phyloP scores from a whole-genome alignment of 2,797 vertebrate species.

The Coilia nasus region DNA sequence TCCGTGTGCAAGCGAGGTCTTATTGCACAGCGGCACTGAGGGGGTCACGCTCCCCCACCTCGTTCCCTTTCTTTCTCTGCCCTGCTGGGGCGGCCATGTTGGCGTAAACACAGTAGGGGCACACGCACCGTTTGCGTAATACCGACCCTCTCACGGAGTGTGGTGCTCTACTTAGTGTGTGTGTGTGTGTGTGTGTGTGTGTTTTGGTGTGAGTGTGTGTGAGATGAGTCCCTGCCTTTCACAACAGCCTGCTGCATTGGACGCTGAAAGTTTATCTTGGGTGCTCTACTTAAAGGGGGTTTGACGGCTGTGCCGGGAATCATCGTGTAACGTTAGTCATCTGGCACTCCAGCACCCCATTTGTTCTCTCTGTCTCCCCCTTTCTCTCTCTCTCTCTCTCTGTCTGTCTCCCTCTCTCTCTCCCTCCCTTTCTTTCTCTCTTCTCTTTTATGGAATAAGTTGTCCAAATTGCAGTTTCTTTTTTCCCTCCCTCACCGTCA shows the following conservation, averaged over 20 bases:
- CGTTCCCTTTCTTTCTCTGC: neutral
- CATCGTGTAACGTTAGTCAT: slow-evolving; percentile 13
- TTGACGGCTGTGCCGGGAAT: slow-evolving; percentile 8
- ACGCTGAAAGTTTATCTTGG: neutral
- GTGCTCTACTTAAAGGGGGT: neutral
- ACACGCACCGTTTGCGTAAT: neutral
- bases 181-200: neutral
- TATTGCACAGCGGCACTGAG: slow-evolving; percentile 1
- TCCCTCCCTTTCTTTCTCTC: too few species aligned
- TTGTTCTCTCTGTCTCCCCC: neutral
- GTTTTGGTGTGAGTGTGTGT: neutral
- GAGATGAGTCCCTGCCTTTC: neutral
- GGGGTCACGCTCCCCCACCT: neutral
- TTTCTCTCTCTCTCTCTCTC: neutral
- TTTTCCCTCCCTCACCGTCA: neutral
- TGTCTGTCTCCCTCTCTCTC: neutral
- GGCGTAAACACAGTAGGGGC: neutral
- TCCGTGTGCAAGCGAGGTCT: neutral
- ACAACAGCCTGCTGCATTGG: slow-evolving; percentile 18
- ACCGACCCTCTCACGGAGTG: neutral
- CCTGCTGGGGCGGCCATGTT: neutral
- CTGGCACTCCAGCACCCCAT: slow-evolving; percentile 13
- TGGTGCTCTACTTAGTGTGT: neutral
- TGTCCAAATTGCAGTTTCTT: neutral
- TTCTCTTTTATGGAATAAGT: neutral